Evolutionary conservation across 2,888 invertebrate species (phyloP), one percentile per base, ranked within the genome.

Genomic region (Lapara coniferarum): DNA sequence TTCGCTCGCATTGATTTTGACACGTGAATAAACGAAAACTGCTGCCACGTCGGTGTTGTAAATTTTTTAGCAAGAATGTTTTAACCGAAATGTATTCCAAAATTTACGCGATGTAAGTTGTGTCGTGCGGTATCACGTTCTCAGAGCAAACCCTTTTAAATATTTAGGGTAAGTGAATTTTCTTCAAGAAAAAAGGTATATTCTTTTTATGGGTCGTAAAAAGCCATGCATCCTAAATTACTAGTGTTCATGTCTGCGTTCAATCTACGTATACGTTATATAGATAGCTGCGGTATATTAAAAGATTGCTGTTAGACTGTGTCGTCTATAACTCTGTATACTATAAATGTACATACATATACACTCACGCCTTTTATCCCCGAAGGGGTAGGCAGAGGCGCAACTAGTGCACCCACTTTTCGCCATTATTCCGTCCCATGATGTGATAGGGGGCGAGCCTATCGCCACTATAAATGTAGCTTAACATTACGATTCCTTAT

Each of bases 181-280:
- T 78, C 74, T 75, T 73, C 69, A 70, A 73, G 77, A 75, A 79
- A 75, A 81, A 83, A 75, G 79, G 77, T 78, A 79, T 78, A 78
- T 79, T 76, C 73, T 78, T 86, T 86, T 85, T 86, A 87, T 84
- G 79, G 81, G 76, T 81, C 82, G 79, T 86, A 86, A 86, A 85
- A 78, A 78, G 81, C 75, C 80, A 79, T 79, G 79, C 79, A 81
- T 82, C 76, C 72, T 78, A 81, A 81, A 86, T 84, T 79, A 78
- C 74, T 77, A 75, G 81, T 76, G 77, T 72, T 71, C 37, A 56
- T 71, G 57, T 49, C 46, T 63, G 46, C 46, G 63, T 63, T 63
- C 19, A 49, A 55, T 55, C 55, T 55, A 19, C 63, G 8, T 37
- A 37, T 37, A 37, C 37, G 5, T 5, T 7, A 37, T 37, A 37